Evolutionary conservation across 1,140 invertebrate genomes (phyloP), one percentile per base, ranked within the genome.

Genomic region (Calliopsis andreniformis): DNA sequence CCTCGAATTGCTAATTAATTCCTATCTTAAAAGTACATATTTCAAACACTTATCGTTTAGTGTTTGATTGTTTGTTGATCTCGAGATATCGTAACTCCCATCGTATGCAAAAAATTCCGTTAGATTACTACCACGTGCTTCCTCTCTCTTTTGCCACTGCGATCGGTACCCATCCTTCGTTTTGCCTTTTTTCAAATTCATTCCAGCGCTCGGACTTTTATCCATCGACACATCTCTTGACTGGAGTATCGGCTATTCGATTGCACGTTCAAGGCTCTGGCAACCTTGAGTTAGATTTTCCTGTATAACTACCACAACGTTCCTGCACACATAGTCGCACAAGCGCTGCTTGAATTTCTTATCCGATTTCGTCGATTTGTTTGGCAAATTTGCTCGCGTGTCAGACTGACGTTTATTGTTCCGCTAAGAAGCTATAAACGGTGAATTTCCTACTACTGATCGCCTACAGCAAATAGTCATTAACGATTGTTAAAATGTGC

Each of bases 161-260:
- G 18, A 49, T 66, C 42, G 25, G 7, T 56, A 8, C 16, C 10
- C 4, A 39, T 1, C 16, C 6, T 67, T 20, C 20, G 1, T 14
- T 55, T 25, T 18, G 35, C 25, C 14, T 42, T 23, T 35, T 3
- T 39, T 10, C 8, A n/a, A 23, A 23, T 53, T 55, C 20, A 32
- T 42, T 28, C 25, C 47, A 23, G 6, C 8, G 45, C 18, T 12
- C 3, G 32, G 42, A 49, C 25, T 73, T 32, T 75, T 56, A 67
- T 75, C 20, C 23, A 28, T 42, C 39, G 39, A 67, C 4, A 35
- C n/a, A 55, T 66, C 35, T 42, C 4, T 25, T 25, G 14, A 30
- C 14, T 23, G 49, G 20, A 66, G 39, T 61, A 82, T 66, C 25
- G 47, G 45, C 49, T 67, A 55, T 51, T 81, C 47, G 66, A 80